Base-by-base conservation (phyloP, 2,888 invertebrate genomes). In the Scaptomyza cyrtandrae region DNA sequence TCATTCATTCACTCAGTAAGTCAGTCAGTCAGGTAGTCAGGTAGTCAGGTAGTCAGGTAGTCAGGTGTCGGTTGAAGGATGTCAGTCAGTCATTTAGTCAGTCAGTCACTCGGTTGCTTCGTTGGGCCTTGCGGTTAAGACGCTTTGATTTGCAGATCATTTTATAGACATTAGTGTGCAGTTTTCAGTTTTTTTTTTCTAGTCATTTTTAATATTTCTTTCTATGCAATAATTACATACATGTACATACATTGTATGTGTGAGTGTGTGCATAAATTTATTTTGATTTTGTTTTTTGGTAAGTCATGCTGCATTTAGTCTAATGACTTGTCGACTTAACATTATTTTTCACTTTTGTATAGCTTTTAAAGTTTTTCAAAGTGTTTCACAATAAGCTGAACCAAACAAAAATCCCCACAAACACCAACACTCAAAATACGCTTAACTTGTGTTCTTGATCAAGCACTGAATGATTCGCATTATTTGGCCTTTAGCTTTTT, bases 101-200 rank as follows among this genome's bases (percentile, higher is more conserved):
- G 45, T 65, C 49, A 16, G 74, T 60, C 29, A 46, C 44, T 33
- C 7, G n/a, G 55, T 52, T 44, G 16, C 60, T 59, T 33, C n/a
- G 45, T 54, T 52, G 39, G 45, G 66, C 45, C 43, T 63, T 69
- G 75, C 14, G 56, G 72, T 66, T 73, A 73, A 66, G 77, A 65
- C 83, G 80, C 71, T 88, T 88, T 80, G 86, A 86, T 85, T 88
- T 84, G 80, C 74, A 70, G 84, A 86, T 88, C 77, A 86, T 86
- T 77, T 86, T 80, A 74, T 80, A 81, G 63, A 71, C 85, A 88
- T 88, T 85, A 85, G 80, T 84, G 65, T 84, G 81, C 87, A 86
- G 64, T 84, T 84, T 84, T 87, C 10, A 3, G 11, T 86, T 70
- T 43, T 59, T 16, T 61, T 41, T 24, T 31, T 45, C 24, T 44